phyloP scores from a whole-genome alignment of 1,140 invertebrate species.

The Euura saliciscinereae region DNA sequence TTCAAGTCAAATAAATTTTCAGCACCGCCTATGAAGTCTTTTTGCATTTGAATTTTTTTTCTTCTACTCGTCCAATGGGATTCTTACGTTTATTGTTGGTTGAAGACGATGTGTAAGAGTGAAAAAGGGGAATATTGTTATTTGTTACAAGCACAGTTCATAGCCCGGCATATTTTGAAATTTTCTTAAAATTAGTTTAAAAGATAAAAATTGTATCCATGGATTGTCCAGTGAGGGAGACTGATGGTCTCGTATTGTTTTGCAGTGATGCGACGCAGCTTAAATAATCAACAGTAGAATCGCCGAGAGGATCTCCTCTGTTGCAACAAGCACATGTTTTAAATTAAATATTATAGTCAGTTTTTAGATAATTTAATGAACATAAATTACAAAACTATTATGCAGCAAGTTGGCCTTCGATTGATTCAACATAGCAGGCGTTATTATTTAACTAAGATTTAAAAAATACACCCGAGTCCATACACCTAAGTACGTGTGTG shows the following conservation, averaged over 20 bases:
- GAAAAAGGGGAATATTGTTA: not conserved
- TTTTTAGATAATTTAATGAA: conserved; percentile 6
- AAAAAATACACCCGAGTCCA: not conserved
- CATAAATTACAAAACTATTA: not conserved
- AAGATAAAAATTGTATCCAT: conserved; percentile 16
- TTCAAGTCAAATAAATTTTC: not conserved
- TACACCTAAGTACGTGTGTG: not conserved
- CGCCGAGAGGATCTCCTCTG: conserved; percentile 39
- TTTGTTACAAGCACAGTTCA: conserved; percentile 58
- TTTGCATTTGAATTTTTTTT: no score
- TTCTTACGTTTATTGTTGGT: no score
- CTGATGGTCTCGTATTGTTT: conserved; percentile 42
- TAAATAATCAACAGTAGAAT: conserved; percentile 43
- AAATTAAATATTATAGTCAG: not conserved
- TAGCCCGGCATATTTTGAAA: conserved; percentile 33
- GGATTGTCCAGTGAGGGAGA: conserved; percentile 14
- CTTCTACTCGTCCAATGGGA: no score
- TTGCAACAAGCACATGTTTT: conserved; percentile 56
- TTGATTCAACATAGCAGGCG: not conserved
- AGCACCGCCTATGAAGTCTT: not conserved
- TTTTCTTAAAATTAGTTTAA: conserved; percentile 8
- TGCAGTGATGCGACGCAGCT: conserved; percentile 52
- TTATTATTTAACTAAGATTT: not conserved
- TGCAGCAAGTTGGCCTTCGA: not conserved
- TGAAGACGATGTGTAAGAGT: no score